Base-by-base conservation (phyloP, 2,888 invertebrate genomes). In the Watsonalla binaria region DNA sequence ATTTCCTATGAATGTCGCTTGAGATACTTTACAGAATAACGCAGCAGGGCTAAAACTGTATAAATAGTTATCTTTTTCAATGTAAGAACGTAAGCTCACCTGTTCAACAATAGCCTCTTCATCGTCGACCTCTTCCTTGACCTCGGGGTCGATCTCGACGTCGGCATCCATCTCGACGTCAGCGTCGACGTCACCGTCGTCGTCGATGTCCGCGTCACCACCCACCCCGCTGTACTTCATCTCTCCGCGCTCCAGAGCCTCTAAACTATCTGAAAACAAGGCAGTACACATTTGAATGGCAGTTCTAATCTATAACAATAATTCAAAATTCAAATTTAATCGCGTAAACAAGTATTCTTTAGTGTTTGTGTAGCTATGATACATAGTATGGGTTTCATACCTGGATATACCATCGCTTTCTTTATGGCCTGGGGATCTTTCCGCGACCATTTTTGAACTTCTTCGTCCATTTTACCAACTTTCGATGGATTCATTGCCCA, bases 401-500 rank as follows among this genome's bases (percentile, higher is more conserved):
- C 96, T 74, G 99, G 98, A 91, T 95, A 96, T 45, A 97, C 95
- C 98, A 99, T 98, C 5, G 98, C 97, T 72, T 96, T 96, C 68
- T 96, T 95, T 55, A 98, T 98, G 7, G 97, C 97, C 61, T 94
- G 92, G 0, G 98, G 97, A 89, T 99, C 98, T 84, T 99, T 98
- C 63, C 97, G 94, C 24, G 98, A 96, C 98, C 98, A 99, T 78
- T 99, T 99, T 70, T 96, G 96, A 51, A 99, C 97, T 86, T 99
- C 99, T 79, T 98, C 98, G 71, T 99, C 98, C 98, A 99, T 98
- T 90, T 99, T 99, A 14, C 95, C 93, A 46, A 97, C 94, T 86
- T 98, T 98, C 11, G 95, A 94, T 0, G 98, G 98, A 89, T 98
- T 98, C 94, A 99, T 96, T 8, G 98, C 98, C 99, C 99, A 99